phyloP scores from a whole-genome alignment of 2,113 vertebrate genomes.

The mouse (Mus musculus) region DNA sequence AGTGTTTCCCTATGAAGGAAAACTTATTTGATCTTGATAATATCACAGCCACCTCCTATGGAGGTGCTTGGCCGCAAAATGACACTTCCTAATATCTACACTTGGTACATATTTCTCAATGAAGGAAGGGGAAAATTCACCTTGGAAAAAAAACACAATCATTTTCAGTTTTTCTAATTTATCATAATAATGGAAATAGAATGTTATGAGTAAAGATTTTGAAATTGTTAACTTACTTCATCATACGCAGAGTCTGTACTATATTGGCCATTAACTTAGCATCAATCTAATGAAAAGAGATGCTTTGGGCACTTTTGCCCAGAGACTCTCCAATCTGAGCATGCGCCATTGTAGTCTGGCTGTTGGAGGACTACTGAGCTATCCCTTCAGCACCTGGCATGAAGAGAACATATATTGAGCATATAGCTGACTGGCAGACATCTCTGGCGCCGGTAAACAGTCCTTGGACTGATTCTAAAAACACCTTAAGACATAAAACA shows the following conservation, averaged over 20 bases:
- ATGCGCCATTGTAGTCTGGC: neutral
- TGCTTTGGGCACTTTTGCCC: neutral
- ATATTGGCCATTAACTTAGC: neutral
- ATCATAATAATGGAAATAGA: constrained; percentile 29
- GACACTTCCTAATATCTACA: neutral
- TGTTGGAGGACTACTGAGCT: neutral
- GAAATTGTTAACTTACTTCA: constrained; percentile 31
- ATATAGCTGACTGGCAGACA: neutral
- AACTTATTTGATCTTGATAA: neutral
- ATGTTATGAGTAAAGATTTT: constrained; percentile 32
- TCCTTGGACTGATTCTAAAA: constrained; percentile 39
- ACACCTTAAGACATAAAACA: neutral
- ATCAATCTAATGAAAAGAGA: neutral
- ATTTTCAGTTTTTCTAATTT: constrained; percentile 49
- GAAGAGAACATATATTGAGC: neutral
- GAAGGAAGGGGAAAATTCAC: neutral
- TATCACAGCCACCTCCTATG: neutral
- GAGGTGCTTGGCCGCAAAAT: neutral
- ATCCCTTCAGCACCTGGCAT: neutral
- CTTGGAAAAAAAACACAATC: constrained; percentile 38
- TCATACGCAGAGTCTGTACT: neutral
- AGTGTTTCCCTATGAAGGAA: constrained; percentile 17
- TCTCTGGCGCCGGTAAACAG: neutral
- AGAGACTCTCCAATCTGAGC: neutral
- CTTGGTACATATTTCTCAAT: constrained; percentile 7